phyloP scores from a whole-genome alignment of 2,888 invertebrate species.

The Parnassius apollo region DNA sequence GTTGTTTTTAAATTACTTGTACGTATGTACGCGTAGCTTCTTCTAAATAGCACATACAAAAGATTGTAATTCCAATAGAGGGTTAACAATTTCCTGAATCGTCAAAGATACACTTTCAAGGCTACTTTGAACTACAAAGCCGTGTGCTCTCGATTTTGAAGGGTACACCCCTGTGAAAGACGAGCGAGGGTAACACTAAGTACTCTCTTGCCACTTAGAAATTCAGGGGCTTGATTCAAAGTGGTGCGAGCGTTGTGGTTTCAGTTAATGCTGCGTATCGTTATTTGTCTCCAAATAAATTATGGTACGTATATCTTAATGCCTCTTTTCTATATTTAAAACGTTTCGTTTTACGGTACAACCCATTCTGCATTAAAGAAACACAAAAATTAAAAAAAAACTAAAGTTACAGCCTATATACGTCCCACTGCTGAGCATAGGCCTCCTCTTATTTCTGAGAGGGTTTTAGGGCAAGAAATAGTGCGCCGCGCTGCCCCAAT shows the following conservation, averaged over 20 bases:
- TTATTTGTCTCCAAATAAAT: constrained; percentile 2
- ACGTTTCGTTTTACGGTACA: too few species aligned
- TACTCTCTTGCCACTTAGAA: constrained; percentile 48
- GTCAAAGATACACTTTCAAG: constrained; percentile 15
- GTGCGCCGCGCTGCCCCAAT: too few species aligned
- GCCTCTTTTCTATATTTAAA: too few species aligned
- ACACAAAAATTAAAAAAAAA: too few species aligned
- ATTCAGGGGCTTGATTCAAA: constrained; percentile 34
- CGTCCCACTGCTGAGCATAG: too few species aligned
- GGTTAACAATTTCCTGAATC: constrained; percentile 19
- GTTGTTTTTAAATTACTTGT: background rate
- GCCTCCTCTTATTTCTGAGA: too few species aligned
- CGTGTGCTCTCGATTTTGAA: constrained; percentile 18
- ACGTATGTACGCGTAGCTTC: constrained; percentile 6
- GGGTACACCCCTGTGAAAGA: constrained; percentile 25
- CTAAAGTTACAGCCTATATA: too few species aligned
- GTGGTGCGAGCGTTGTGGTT: constrained; percentile 10
- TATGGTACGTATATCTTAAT: background rate
- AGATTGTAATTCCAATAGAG: constrained; percentile 14
- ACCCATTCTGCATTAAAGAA: too few species aligned
- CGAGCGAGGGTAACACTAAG: constrained; percentile 37
- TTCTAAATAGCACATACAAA: constrained; percentile 16
- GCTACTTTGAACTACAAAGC: constrained; percentile 21
- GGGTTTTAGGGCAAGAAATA: too few species aligned
- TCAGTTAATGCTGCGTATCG: constrained; percentile 7